Conservation (phyloP, 2,888 invertebrate species). For the Oconnorella tubifera region DNA sequence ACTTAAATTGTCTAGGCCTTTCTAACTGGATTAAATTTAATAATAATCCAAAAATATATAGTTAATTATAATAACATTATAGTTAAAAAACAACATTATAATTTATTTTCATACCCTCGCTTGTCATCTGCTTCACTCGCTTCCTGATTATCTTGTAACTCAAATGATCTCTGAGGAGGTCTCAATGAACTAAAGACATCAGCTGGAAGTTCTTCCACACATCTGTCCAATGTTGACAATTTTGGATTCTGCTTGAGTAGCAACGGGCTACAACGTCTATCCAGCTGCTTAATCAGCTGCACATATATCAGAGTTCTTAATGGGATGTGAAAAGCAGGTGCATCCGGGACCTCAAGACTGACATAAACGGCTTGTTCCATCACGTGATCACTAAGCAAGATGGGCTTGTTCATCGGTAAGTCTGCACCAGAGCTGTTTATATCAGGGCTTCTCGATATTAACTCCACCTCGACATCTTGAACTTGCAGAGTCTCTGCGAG, state of each 20-base stretch:
- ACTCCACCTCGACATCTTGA: conserved; percentile 29
- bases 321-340: conserved; percentile 37
- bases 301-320: conserved; percentile 33
- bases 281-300: conserved; percentile 24
- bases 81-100: not conserved
- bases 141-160: conserved; percentile 1
- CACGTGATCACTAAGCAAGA: conserved; percentile 30
- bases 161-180: conserved; percentile 10
- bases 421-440: conserved; percentile 25
- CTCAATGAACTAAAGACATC: conserved; percentile 29
- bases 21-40: too few species aligned
- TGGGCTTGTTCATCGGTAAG: conserved; percentile 24
- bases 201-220: conserved; percentile 31
- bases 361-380: conserved; percentile 36
- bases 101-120: not conserved
- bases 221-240: conserved; percentile 36
- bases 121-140: not conserved
- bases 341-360: conserved; percentile 28
- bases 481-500: conserved; percentile 27
- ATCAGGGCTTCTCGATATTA: conserved; percentile 26
- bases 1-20: too few species aligned
- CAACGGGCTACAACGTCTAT: conserved; percentile 31
- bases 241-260: conserved; percentile 30
- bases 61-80: too few species aligned
- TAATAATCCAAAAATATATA: too few species aligned